Conservation (phyloP, 2,797 vertebrate genomes). For the Typhlichthys subterraneus region DNA sequence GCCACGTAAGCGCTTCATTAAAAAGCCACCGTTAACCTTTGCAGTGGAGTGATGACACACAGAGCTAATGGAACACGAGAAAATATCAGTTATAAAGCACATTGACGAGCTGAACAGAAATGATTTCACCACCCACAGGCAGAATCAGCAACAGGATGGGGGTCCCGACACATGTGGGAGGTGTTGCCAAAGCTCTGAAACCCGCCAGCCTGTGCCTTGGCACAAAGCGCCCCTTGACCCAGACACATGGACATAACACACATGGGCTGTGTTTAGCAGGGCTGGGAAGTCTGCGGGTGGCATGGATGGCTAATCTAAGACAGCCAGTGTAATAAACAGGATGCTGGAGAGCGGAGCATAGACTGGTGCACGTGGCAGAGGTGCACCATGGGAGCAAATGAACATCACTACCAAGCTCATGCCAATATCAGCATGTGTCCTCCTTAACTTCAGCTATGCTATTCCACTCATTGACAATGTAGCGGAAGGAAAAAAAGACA, state of each 20-base stretch:
- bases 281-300: conserved; percentile 82
- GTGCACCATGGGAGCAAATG: conserved; percentile 2
- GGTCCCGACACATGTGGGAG: too few species aligned
- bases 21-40: conserved; percentile 60
- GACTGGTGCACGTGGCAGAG: neutral
- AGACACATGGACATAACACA: conserved; percentile 65
- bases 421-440: conserved; percentile 14
- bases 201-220: too few species aligned
- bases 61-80: too few species aligned
- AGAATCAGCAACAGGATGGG: too few species aligned
- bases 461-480: conserved; percentile 21
- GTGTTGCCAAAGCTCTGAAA: too few species aligned
- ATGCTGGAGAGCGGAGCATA: conserved; percentile 30
- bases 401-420: conserved; percentile 10
- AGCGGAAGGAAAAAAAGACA: neutral
- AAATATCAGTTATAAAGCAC: too few species aligned
- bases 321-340: conserved; percentile 75
- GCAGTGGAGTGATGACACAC: conserved; percentile 55
- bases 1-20: conserved; percentile 81
- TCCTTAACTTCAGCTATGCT: conserved; percentile 12
- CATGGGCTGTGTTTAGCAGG: conserved; percentile 81
- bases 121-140: too few species aligned
- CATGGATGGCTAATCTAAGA: conserved; percentile 81
- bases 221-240: conserved; percentile 2
- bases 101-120: too few species aligned